Base-by-base conservation (phyloP, 2,888 invertebrate species). In the Glaucopsyche alexis region DNA sequence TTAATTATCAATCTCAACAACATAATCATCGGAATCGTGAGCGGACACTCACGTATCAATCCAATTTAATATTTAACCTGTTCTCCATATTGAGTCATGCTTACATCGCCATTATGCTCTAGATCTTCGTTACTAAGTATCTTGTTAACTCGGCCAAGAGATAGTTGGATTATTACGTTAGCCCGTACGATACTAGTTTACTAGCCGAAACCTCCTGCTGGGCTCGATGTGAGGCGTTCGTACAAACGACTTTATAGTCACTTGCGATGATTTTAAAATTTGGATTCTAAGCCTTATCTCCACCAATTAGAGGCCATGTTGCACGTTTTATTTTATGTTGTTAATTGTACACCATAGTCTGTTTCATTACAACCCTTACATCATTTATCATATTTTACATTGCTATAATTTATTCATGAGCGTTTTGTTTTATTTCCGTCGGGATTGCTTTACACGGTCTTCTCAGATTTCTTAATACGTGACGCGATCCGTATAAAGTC, bases 301-400 rank as follows among this genome's bases (percentile, higher is more conserved):
- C 11, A 40, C 76, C 19, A 9, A 40, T 42, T 67, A 67, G 7
- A 42, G 52, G 16, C 16, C 42, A 50, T 60, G 75, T 72, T n/a
- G 11, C 8, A 42, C n/a, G 65, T 72, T 67, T 69, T 73, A 77
- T 83, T 84, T 81, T 84, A 76, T 73, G 80, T 80, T 80, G 80
- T 81, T 79, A 80, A 81, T 81, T 87, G 87, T 89, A 86, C 82
- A 82, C 83, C 85, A 84, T 87, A 86, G 85, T 85, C 85, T 84
- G 87, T 88, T 90, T 87, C 89, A 91, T 91, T 92, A 91, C 87
- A 85, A 88, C 86, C 84, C 85, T 86, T 85, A 89, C 87, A 90
- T 90, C 91, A 85, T 93, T 91, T 89, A 91, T 93, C 92, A 93
- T 91, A 91, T 86, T 91, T 91, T 89, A 91, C 90, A 90, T 87